These are phyloP conservation scores for Trissolcus basalis DNA, from an alignment of 1,140 invertebrate genomes.

Conservation along the genomic window DNA sequence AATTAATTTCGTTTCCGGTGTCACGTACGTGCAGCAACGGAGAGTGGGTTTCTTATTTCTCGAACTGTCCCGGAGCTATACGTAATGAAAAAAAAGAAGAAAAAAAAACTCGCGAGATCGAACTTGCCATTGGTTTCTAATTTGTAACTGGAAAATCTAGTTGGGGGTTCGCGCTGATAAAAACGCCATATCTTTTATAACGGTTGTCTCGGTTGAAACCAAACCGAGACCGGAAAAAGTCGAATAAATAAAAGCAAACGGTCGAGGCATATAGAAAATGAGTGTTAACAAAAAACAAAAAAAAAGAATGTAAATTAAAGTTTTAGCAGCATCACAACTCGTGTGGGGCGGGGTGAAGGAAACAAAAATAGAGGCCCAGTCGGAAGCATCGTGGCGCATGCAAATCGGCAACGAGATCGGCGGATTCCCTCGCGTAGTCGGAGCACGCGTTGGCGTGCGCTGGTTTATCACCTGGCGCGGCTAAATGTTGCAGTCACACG, in stretches of 20 bases:
- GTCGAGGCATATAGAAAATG: neutral
- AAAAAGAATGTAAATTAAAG: too few species aligned
- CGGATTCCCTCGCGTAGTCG: conserved; percentile 27
- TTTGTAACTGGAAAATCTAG: conserved; percentile 43
- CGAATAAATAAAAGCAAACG: conserved; percentile 6
- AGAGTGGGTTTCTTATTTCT: conserved; percentile 1
- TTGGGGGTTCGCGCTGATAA: conserved; percentile 19
- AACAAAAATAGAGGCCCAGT: too few species aligned
- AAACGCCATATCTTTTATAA: conserved; percentile 35
- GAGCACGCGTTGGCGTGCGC: conserved; percentile 53
- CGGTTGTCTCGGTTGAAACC: neutral
- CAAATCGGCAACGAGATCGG: conserved; percentile 46
- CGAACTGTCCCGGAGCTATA: neutral
- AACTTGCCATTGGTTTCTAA: conserved; percentile 30
- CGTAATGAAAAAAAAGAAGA: conserved; percentile 17
- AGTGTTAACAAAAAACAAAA: neutral
- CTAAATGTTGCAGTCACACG: conserved; percentile 56
- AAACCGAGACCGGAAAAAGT: neutral
- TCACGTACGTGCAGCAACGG: neutral
- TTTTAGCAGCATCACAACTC: too few species aligned
- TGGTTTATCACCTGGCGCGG: conserved; percentile 42
- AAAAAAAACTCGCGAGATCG: neutral
- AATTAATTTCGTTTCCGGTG: conserved; percentile 32
- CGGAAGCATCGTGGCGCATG: conserved; percentile 10
- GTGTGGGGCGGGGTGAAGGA: too few species aligned